Conservation (phyloP, 2,113 vertebrate genomes). For the Lasiurus cinereus region DNA sequence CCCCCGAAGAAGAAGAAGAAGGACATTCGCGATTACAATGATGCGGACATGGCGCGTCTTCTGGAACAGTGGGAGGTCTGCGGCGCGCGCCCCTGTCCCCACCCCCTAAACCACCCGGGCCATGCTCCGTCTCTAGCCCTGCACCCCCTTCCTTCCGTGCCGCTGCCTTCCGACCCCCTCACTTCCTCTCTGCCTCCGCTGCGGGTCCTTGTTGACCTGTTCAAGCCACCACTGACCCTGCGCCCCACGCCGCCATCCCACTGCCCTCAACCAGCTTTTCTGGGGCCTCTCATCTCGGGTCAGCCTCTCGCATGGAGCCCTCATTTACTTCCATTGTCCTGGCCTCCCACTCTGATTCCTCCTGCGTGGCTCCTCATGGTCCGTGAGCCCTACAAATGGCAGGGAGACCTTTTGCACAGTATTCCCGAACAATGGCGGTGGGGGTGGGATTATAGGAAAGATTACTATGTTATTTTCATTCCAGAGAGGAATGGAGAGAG, state of each 20-base stretch:
- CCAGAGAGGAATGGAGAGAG: no score
- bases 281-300: not conserved
- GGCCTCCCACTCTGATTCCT: not conserved
- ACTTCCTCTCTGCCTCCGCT: not conserved
- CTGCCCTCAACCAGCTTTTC: not conserved
- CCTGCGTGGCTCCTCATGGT: not conserved
- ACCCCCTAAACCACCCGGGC: not conserved
- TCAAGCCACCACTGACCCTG: not conserved
- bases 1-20: constrained; percentile 93
- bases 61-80: constrained; percentile 98
- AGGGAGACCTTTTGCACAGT: not conserved
- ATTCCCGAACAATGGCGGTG: not conserved
- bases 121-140: no score
- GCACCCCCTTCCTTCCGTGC: no score
- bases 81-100: not conserved
- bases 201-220: no score
- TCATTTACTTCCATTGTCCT: no score
- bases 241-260: not conserved
- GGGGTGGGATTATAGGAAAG: no score
- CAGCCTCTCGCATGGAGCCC: not conserved
- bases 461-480: not conserved
- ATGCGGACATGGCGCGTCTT: constrained; percentile 97
- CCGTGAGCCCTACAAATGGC: not conserved
- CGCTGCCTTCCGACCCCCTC: no score
- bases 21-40: constrained; percentile 97